Conservation (phyloP, 2,113 vertebrate species). For the Collichthys lucidus region DNA sequence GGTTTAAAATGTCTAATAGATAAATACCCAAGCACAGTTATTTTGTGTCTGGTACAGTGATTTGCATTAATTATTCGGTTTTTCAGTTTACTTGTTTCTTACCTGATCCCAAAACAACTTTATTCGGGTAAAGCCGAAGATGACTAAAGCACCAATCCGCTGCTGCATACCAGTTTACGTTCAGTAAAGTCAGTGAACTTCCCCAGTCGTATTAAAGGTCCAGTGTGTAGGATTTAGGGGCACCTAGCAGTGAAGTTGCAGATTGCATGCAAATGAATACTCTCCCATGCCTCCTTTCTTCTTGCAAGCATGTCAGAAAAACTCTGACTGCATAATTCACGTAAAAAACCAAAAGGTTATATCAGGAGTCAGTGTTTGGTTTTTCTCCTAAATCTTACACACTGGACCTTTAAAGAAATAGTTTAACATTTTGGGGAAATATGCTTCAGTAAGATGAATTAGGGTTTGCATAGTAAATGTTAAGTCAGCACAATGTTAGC, state of each 20-base stretch:
- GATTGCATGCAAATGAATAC: no score
- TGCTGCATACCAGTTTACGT: no score
- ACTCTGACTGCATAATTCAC: no score
- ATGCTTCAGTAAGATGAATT: not conserved
- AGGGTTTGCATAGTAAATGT: not conserved
- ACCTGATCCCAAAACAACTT: not conserved
- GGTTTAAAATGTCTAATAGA: not conserved
- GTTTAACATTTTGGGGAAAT: conserved; percentile 1
- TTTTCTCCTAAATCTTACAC: no score
- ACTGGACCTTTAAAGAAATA: not conserved
- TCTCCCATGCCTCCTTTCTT: no score
- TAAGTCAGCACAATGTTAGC: no score
- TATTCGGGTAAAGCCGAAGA: not conserved
- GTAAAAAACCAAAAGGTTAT: no score
- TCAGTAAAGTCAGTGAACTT: no score
- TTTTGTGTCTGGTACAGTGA: not conserved
- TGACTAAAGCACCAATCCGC: not conserved
- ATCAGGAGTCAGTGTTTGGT: no score
- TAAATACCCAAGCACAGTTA: not conserved
- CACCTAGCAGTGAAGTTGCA: no score
- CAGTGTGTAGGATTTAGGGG: no score
- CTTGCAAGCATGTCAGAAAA: no score
- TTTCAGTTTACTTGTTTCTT: not conserved
- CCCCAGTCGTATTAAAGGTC: not conserved
- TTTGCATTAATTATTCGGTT: not conserved